Conservation (phyloP, 1,140 invertebrate genomes). For the Leucophenga varia region DNA sequence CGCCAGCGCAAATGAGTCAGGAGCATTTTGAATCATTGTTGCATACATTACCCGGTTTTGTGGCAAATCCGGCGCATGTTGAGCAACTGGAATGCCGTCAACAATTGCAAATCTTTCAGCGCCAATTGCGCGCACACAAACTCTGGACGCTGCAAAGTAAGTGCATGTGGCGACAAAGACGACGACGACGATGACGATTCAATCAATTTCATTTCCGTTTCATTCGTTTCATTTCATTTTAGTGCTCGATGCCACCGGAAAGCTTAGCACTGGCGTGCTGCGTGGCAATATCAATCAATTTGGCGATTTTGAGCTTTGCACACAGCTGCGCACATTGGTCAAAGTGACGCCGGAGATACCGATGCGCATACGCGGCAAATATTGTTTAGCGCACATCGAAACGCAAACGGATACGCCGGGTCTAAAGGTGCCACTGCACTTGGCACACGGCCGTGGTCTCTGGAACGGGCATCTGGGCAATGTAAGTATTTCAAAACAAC, state of each 20-base stretch:
- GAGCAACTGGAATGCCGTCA: conserved; percentile 66
- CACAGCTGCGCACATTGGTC: conserved; percentile 60
- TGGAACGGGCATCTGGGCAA: conserved; percentile 64
- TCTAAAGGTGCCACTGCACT: conserved; percentile 62
- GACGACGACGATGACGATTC: no score
- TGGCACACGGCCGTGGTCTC: conserved; percentile 64
- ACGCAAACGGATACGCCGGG: conserved; percentile 60
- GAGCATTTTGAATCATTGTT: conserved; percentile 61
- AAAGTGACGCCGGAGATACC: conserved; percentile 59
- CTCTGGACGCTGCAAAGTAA: conserved; percentile 72
- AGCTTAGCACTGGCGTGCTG: conserved; percentile 67
- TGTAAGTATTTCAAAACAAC: conserved; percentile 59
- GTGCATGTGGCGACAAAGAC: conserved; percentile 27
- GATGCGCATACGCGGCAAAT: conserved; percentile 66
- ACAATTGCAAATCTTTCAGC: conserved; percentile 67
- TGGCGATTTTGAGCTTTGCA: conserved; percentile 71
- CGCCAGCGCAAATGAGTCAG: conserved; percentile 26
- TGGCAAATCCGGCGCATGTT: conserved; percentile 66
- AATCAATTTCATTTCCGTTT: background rate
- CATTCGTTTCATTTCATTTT: conserved; percentile 1
- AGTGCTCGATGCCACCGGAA: conserved; percentile 70
- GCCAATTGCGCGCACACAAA: conserved; percentile 67
- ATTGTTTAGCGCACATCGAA: conserved; percentile 68
- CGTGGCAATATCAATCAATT: conserved; percentile 70
- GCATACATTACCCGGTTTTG: conserved; percentile 65